Evolutionary conservation across 2,888 invertebrate genomes (phyloP).

Genomic region (Eristalinus aeneus): DNA sequence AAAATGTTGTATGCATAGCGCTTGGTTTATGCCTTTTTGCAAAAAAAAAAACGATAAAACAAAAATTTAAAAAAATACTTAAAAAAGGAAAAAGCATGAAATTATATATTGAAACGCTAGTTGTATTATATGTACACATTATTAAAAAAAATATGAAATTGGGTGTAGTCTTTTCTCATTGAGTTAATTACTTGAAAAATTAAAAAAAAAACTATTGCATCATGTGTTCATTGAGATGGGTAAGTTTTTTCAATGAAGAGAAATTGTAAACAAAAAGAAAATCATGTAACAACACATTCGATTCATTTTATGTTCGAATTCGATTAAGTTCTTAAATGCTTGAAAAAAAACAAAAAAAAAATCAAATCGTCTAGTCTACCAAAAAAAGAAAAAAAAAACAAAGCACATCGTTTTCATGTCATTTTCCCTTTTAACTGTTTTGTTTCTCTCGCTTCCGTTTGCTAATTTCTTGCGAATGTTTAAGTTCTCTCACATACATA

Average conservation of each 20-base stretch:
- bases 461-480: neutral
- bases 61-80: conserved; percentile 34
- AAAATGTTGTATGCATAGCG: conserved; percentile 64
- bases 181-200: conserved; percentile 39
- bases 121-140: conserved; percentile 68
- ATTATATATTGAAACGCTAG: conserved; percentile 52
- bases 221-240: conserved; percentile 70
- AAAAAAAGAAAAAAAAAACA: conserved; percentile 56
- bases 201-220: conserved; percentile 41
- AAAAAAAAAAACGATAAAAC: conserved; percentile 29
- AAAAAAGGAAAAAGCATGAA: conserved; percentile 10
- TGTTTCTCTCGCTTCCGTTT: conserved; percentile 19
- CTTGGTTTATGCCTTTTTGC: conserved; percentile 59
- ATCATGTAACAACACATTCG: neutral
- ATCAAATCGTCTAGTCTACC: conserved; percentile 67
- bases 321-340: conserved; percentile 28
- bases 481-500: neutral
- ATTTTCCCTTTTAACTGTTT: conserved; percentile 5
- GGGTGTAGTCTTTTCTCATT: conserved; percentile 59
- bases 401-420: conserved; percentile 2
- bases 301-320: conserved; percentile 27
- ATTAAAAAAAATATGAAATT: conserved; percentile 39
- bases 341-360: neutral
- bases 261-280: conserved; percentile 17
- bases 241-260: conserved; percentile 62